phyloP scores from a whole-genome alignment of 2,113 vertebrate genomes.

The Fregata magnificens region DNA sequence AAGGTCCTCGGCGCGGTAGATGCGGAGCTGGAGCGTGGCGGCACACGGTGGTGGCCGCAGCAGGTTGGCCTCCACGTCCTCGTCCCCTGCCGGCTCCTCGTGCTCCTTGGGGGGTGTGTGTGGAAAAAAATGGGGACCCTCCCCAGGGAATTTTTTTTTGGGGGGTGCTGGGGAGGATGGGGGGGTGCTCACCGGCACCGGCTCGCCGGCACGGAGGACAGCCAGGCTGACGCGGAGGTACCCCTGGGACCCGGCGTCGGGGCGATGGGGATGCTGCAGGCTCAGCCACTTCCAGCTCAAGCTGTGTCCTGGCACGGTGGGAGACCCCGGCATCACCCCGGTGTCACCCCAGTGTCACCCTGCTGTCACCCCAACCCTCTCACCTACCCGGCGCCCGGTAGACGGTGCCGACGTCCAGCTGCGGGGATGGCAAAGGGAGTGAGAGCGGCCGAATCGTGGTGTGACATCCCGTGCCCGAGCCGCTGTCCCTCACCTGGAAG shows the following conservation, averaged over 20 bases:
- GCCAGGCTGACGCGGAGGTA: conserved; percentile 67
- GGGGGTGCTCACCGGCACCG: conserved; percentile 9
- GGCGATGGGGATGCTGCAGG: conserved; percentile 29
- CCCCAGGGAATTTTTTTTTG: no score
- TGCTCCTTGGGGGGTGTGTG: neutral
- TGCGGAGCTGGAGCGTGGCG: conserved; percentile 40
- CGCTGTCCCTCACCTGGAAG: neutral
- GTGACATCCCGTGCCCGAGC: fast-evolving
- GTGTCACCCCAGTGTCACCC: neutral
- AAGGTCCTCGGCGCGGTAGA: conserved; percentile 67
- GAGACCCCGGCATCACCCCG: neutral
- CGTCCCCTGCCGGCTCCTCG: neutral
- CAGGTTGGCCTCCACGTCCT: conserved; percentile 3
- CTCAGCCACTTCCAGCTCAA: conserved; percentile 70
- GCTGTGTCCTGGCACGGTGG: neutral
- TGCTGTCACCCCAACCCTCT: neutral
- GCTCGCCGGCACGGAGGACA: conserved; percentile 43
- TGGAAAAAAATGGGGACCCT: neutral
- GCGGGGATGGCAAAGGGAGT: neutral
- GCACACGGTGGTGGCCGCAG: neutral
- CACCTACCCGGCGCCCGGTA: neutral
- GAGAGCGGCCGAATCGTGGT: fast-evolving
- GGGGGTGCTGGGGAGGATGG: neutral
- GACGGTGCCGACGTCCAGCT: neutral
- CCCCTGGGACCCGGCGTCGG: neutral